A percentile compares a stretch with the other conserved stretches of the same genome.
These are phyloP conservation scores for Pocillopora damicornis DNA, from an alignment of 64 coral and sea anemone genomes.

Conservation along the genomic window DNA sequence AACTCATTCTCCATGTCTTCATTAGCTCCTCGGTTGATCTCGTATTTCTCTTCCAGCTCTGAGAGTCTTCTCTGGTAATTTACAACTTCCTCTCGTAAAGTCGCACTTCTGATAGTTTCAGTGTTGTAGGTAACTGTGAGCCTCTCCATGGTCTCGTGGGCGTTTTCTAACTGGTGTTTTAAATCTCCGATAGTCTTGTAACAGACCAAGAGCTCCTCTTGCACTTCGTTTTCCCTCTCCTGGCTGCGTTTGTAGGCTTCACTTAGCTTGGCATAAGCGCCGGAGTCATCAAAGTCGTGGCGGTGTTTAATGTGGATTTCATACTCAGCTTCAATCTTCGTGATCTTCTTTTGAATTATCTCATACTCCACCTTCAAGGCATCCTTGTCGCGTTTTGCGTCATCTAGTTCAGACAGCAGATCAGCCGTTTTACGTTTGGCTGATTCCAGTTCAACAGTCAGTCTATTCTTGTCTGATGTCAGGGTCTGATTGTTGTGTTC, in stretches of 20 bases:
- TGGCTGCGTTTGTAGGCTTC: constrained; percentile 89
- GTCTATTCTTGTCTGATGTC: constrained; percentile 70
- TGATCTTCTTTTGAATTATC: constrained; percentile 68
- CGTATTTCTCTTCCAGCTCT: constrained; percentile 87
- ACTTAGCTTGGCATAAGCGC: constrained; percentile 67
- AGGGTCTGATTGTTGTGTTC: constrained; percentile 76
- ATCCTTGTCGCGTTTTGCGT: constrained; percentile 60
- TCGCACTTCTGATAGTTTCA: constrained; percentile 48
- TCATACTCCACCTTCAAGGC: constrained; percentile 70
- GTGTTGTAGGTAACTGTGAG: constrained; percentile 65
- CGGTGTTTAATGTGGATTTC: constrained; percentile 74
- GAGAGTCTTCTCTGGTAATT: constrained; percentile 75
- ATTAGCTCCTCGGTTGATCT: constrained; percentile 68
- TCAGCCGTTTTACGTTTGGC: constrained; percentile 84
- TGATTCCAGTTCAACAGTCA: constrained; percentile 68
- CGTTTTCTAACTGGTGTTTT: constrained; percentile 53
- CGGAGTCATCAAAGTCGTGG: constrained; percentile 78
- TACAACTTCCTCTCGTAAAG: constrained; percentile 70
- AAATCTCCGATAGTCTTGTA: constrained; percentile 65
- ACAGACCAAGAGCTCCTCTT: constrained; percentile 67
- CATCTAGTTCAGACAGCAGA: constrained; percentile 69
- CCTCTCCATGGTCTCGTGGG: constrained; percentile 53
- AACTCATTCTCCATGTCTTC: constrained; percentile 85
- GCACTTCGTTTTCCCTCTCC: constrained; percentile 88
- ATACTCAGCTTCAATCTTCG: constrained; percentile 79